Evolutionary conservation across 2,113 vertebrate species (phyloP).

Genomic region (Plecturocebus donacophilus): DNA sequence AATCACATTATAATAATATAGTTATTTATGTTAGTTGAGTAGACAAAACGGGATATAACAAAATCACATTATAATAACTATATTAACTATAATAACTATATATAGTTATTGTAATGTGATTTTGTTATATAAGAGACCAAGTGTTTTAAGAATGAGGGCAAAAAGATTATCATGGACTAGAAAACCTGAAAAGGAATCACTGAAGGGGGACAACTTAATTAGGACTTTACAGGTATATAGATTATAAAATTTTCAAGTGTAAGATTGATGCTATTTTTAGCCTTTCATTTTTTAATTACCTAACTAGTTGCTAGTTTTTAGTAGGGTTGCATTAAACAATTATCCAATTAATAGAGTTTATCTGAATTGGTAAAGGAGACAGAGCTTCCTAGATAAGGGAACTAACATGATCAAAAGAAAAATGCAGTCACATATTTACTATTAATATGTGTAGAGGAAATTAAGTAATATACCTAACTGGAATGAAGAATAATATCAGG

Average conservation of each 20-base stretch:
- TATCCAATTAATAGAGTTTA: slow-evolving; percentile 25
- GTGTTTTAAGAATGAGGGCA: neutral
- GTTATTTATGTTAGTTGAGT: neutral
- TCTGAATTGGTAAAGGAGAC: neutral
- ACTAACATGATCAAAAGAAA: slow-evolving; percentile 12
- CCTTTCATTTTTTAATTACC: slow-evolving; percentile 12
- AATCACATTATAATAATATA: neutral
- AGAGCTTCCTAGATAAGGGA: neutral
- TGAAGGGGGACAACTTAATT: neutral
- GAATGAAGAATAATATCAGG: neutral
- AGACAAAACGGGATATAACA: slow-evolving; percentile 9
- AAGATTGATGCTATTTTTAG: neutral
- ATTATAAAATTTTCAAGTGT: neutral
- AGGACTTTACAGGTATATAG: neutral
- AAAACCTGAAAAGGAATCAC: slow-evolving; percentile 9
- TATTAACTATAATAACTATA: neutral
- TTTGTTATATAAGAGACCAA: slow-evolving; percentile 17
- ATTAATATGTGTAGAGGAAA: neutral
- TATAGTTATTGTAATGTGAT: neutral
- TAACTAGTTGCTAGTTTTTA: neutral
- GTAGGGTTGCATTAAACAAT: neutral
- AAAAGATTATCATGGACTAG: neutral
- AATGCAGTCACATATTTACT: neutral
- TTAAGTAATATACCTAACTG: slow-evolving; percentile 1
- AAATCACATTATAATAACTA: neutral